phyloP scores from a whole-genome alignment of 2,888 invertebrate genomes.

The Trichopoda pennipes region DNA sequence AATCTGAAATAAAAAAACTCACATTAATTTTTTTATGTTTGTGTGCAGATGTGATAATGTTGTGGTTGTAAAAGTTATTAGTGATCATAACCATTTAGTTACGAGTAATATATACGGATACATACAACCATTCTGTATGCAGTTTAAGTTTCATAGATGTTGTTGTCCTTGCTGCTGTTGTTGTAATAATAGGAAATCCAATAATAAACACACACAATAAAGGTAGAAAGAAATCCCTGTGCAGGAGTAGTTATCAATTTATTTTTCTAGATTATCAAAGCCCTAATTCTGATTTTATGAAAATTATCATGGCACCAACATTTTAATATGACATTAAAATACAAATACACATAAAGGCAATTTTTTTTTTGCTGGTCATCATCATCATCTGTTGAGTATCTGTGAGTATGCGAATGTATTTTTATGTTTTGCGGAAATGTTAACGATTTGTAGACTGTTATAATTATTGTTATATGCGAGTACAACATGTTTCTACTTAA shows the following conservation, averaged over 20 bases:
- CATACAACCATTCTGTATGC: neutral
- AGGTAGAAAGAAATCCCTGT: neutral
- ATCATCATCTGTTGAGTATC: neutral
- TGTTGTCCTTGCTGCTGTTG: slow-evolving; percentile 24
- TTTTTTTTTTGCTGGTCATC: neutral
- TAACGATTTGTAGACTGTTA: slow-evolving; percentile 56
- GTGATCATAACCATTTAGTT: slow-evolving; percentile 53
- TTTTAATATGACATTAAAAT: slow-evolving; percentile 42
- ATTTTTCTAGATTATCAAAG: slow-evolving; percentile 31
- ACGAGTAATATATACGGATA: neutral
- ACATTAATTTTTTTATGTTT: neutral
- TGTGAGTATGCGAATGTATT: neutral
- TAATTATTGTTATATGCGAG: slow-evolving; percentile 37
- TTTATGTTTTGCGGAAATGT: slow-evolving; percentile 52
- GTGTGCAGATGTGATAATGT: slow-evolving; percentile 23
- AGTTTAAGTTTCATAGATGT: neutral
- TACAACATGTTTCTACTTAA: slow-evolving; percentile 6
- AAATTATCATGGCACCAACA: slow-evolving; percentile 10
- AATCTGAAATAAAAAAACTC: neutral
- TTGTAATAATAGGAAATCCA: neutral
- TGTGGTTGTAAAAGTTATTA: slow-evolving; percentile 37
- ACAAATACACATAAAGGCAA: neutral
- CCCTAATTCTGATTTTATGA: slow-evolving; percentile 51
- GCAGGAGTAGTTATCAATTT: slow-evolving; percentile 8
- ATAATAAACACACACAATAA: neutral